Percentiles rank a stretch among this genome's conserved stretches.
Evolutionary conservation across 2,888 invertebrate species (phyloP).

Genomic region (Stegana nigrithorax): DNA sequence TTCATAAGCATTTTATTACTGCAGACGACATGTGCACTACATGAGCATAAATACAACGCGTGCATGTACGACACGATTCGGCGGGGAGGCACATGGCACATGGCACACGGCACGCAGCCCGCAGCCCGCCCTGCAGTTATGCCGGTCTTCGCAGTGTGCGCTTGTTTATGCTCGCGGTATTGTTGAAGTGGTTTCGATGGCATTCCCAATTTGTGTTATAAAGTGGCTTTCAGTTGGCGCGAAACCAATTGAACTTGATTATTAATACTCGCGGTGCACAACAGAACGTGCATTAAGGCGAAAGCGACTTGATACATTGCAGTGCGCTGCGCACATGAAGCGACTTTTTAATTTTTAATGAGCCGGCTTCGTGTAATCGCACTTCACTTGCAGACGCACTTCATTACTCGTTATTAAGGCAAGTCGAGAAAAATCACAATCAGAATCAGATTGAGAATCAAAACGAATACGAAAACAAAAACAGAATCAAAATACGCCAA

Average conservation of each 20-base stretch:
- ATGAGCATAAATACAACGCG: not conserved
- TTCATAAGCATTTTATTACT: constrained; percentile 62
- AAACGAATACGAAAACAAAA: too few species aligned
- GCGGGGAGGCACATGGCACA: not conserved
- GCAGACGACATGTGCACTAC: constrained; percentile 2
- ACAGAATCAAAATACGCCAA: too few species aligned
- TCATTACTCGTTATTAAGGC: too few species aligned
- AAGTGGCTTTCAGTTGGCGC: constrained; percentile 4
- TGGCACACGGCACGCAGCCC: not conserved
- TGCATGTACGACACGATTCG: too few species aligned
- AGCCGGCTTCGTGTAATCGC: too few species aligned
- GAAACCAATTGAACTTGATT: constrained; percentile 35
- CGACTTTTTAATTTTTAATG: constrained; percentile 56
- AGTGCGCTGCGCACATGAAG: not conserved
- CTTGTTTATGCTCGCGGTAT: too few species aligned
- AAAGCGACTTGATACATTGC: too few species aligned
- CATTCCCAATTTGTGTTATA: not conserved
- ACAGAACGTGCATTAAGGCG: not conserved
- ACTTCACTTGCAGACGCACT: too few species aligned
- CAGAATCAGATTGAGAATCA: too few species aligned
- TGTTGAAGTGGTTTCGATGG: not conserved
- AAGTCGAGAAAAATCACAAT: too few species aligned
- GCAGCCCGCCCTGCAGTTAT: too few species aligned
- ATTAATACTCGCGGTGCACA: not conserved
- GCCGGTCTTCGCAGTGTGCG: too few species aligned